Evolutionary conservation across 2,888 invertebrate genomes (phyloP).

Genomic region (Lasioglossum villosulum): DNA sequence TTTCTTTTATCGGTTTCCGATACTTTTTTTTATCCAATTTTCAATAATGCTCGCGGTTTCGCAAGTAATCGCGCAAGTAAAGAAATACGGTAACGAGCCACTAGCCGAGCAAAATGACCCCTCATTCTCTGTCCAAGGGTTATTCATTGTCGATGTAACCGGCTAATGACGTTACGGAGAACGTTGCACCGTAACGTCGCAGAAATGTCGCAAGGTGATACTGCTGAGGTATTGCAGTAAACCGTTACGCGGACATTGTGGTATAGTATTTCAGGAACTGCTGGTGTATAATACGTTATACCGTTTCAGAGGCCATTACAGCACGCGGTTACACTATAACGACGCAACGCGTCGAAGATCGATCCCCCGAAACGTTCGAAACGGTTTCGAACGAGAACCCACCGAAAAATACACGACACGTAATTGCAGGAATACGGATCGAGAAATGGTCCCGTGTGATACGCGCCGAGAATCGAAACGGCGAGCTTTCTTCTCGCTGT

Average conservation of each 20-base stretch:
- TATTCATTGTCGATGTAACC: slow-evolving; percentile 16
- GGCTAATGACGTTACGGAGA: slow-evolving; percentile 33
- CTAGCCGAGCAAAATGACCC: not conserved
- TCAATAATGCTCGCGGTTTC: not conserved
- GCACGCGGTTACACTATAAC: not conserved
- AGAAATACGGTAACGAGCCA: not conserved
- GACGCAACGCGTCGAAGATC: not conserved
- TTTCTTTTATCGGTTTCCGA: not conserved
- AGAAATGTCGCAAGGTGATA: slow-evolving; percentile 39
- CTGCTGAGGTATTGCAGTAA: slow-evolving; percentile 30
- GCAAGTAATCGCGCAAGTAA: not conserved
- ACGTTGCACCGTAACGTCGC: slow-evolving; percentile 31
- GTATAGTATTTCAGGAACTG: slow-evolving; percentile 45
- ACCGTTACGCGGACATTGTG: slow-evolving; percentile 49
- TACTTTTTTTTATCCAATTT: not conserved
- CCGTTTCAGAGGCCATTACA: slow-evolving; percentile 8
- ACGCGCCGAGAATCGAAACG: too few relatives aligned
- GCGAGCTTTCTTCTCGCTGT: too few relatives aligned
- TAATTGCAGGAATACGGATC: too few relatives aligned
- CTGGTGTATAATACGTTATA: slow-evolving; percentile 1
- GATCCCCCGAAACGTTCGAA: not conserved
- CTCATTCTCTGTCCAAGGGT: not conserved
- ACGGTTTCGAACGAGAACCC: not conserved
- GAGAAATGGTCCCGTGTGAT: too few relatives aligned
- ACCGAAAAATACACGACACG: not conserved